Conservation (phyloP, 2,888 invertebrate species). For the Tipula lateralis region DNA sequence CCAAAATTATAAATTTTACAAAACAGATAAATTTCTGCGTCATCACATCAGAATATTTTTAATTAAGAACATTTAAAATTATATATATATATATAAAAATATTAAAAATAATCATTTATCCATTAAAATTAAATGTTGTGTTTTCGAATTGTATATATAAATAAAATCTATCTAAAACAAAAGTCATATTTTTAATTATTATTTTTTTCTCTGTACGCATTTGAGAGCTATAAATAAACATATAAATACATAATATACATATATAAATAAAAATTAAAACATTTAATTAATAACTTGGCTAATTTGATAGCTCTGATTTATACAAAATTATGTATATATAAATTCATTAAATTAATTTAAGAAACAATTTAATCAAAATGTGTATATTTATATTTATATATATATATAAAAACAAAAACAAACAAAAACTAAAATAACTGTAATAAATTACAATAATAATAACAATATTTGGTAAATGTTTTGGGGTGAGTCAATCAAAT, state of each 20-base stretch:
- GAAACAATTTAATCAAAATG: neutral
- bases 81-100: neutral
- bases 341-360: neutral
- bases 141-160: neutral
- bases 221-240: neutral
- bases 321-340: constrained; percentile 7
- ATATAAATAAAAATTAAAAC: neutral
- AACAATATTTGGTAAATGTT: constrained; percentile 11
- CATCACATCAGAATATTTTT: neutral
- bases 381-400: neutral
- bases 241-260: no score
- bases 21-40: neutral
- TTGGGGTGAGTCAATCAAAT: constrained; percentile 4
- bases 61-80: no score
- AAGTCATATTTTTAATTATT: neutral
- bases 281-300: neutral
- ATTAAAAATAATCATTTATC: neutral
- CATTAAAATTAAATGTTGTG: constrained; percentile 9
- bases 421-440: neutral
- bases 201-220: neutral
- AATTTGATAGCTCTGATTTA: neutral
- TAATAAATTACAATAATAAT: constrained; percentile 24
- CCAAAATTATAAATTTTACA: neutral
- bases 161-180: neutral
- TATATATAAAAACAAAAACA: neutral